phyloP scores from a whole-genome alignment of 2,888 invertebrate species.

The Gastrophysa polygoni region DNA sequence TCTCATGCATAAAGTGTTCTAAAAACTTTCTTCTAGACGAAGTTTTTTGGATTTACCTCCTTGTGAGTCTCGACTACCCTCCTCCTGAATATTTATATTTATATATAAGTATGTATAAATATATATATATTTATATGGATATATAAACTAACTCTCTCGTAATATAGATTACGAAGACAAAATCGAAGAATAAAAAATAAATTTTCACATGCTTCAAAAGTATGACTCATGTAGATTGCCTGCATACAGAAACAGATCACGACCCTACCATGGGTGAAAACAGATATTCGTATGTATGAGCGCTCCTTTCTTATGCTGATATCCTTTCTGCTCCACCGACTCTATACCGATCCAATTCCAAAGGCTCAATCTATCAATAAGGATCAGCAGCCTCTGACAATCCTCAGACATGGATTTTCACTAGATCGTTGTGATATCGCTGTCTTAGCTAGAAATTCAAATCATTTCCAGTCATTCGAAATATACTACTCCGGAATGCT shows the following conservation, averaged over 20 bases:
- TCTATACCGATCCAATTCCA: conserved; percentile 19
- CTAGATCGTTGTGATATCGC: conserved; percentile 51
- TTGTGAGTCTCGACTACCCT: too few species aligned
- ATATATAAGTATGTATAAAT: too few species aligned
- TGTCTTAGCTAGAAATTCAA: background rate
- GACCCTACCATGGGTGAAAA: conserved; percentile 41
- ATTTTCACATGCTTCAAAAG: background rate
- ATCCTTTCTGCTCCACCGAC: conserved; percentile 42
- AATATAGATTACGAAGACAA: too few species aligned
- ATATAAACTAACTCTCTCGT: too few species aligned
- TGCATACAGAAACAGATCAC: conserved; percentile 12
- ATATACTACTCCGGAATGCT: background rate
- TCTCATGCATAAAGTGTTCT: too few species aligned
- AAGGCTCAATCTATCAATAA: conserved; percentile 54
- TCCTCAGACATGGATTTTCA: conserved; percentile 52
- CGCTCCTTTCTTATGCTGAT: conserved; percentile 47
- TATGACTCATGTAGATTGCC: background rate
- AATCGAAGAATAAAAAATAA: too few species aligned
- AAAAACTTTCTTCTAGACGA: too few species aligned
- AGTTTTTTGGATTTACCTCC: too few species aligned
- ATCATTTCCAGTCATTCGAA: too few species aligned
- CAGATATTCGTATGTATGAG: conserved; percentile 32
- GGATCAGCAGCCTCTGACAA: conserved; percentile 52
- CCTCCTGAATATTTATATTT: too few species aligned
- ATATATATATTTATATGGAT: too few species aligned